Conservation (phyloP, 2,888 invertebrate genomes). For the Pheosia tremula region DNA sequence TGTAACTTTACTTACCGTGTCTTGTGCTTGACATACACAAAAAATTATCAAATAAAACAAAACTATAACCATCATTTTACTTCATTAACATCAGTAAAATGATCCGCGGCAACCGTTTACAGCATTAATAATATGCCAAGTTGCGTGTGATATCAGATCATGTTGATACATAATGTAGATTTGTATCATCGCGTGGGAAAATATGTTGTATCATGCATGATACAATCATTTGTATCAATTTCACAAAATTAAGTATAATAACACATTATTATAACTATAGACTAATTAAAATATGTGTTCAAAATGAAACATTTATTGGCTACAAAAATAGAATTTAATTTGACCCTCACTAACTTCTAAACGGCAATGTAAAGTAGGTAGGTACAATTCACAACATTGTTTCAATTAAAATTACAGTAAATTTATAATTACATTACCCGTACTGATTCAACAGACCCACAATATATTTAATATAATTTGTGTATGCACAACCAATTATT, state of each 20-base stretch:
- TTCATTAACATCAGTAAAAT: constrained; percentile 3
- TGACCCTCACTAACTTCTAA: constrained; percentile 57
- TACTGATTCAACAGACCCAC: constrained; percentile 2
- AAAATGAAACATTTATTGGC: constrained; percentile 53
- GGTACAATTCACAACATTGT: constrained; percentile 67
- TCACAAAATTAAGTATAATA: too few species aligned
- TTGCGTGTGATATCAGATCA: constrained; percentile 37
- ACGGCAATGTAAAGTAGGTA: constrained; percentile 50
- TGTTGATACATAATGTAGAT: constrained; percentile 22
- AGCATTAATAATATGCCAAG: constrained; percentile 13
- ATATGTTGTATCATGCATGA: constrained; percentile 12
- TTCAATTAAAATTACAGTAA: constrained; percentile 39
- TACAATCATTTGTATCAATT: constrained; percentile 7
- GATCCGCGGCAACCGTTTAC: background rate
- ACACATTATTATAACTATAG: too few species aligned
- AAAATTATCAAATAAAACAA: constrained; percentile 28
- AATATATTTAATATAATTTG: background rate
- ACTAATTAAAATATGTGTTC: background rate
- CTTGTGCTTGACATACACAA: constrained; percentile 14
- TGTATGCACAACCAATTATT: too few species aligned
- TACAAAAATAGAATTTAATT: constrained; percentile 81
- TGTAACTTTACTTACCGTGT: constrained; percentile 23
- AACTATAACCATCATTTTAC: constrained; percentile 36
- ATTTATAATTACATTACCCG: constrained; percentile 15
- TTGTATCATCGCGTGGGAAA: constrained; percentile 26